Evolutionary conservation across 2,888 invertebrate species (phyloP), one percentile per base, ranked within the genome.

Genomic region (Microplitis manilae): DNA sequence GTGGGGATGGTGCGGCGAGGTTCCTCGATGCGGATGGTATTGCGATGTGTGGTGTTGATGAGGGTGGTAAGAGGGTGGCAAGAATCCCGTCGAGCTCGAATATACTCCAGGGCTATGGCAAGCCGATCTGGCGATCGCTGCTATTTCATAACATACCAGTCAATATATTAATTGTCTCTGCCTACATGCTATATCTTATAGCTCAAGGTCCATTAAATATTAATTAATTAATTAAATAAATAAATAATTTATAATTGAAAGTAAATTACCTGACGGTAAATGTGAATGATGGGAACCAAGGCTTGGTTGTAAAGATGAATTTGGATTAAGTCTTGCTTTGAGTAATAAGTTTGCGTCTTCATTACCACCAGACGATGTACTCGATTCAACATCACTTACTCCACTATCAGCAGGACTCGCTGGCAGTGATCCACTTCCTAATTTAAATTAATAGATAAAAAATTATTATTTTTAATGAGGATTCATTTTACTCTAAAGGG

Each of bases 361-460:
- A 87, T 90, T 90, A 81, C 90, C 91, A 80, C 95, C 94, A 65
- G 94, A 94, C 83, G 92, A 92, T 85, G 96, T 97, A 82, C 97
- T 97, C 84, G 97, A 97, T 91, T 98, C 98, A 86, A 98, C 97
- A 91, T 98, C 98, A 78, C 97, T 97, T 73, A 98, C 98, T 80
- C 98, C 98, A 90, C 97, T 97, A 92, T 98, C 98, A 74, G 98
- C 98, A 81, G 98, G 98, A 90, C 97, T 98, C 75, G 98, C 98
- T 81, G 98, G 98, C 89, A 98, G 94, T 86, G 98, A 98, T 90
- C 97, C 98, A 84, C 89, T 87, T 86, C 89, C 89, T 90, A 83
- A 69, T 75, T 41, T 41, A 77, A 68, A 39, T 67, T 13, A 74
- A 5, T 39, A 7, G 39, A n/a, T 75, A 20, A 17, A 13, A 62